Percentiles rank a stretch among this genome's conserved stretches.
Evolutionary conservation across 37 sponge, comb jelly and placozoan species (phyloP).

Genomic region (Haliclona indistincta): DNA sequence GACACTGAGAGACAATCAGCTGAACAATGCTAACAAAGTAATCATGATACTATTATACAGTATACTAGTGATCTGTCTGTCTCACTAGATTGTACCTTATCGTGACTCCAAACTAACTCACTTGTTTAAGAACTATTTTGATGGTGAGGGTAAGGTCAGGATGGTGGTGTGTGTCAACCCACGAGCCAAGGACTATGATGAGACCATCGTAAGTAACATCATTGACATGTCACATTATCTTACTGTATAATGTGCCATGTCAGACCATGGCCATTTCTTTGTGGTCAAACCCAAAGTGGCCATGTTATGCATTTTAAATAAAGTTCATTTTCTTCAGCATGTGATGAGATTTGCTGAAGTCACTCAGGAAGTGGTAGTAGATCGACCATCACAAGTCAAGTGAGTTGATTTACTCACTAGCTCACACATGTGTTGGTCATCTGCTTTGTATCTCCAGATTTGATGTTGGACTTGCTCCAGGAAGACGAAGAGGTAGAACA

Average conservation of each 20-base stretch:
- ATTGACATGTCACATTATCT: too few relatives aligned
- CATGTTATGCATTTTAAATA: too few relatives aligned
- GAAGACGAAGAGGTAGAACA: constrained; percentile 66
- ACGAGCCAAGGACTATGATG: constrained; percentile 90
- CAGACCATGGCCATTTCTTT: too few relatives aligned
- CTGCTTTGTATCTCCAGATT: constrained; percentile 16
- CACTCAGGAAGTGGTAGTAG: constrained; percentile 95
- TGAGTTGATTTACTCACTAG: constrained; percentile 9
- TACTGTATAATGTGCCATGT: too few relatives aligned
- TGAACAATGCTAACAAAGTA: constrained; percentile 56
- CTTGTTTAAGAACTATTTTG: constrained; percentile 98
- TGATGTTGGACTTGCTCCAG: constrained; percentile 78
- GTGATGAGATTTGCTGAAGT: constrained; percentile 99
- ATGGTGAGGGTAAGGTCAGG: constrained; percentile 93
- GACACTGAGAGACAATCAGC: constrained; percentile 92
- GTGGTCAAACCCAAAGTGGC: too few relatives aligned
- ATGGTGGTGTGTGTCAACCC: constrained; percentile 97
- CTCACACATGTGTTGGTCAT: background rate
- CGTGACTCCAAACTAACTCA: constrained; percentile 96
- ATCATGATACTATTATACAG: too few relatives aligned
- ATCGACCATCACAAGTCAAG: constrained; percentile 54
- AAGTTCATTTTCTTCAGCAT: constrained; percentile 72
- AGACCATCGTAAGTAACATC: constrained; percentile 92
- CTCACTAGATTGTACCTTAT: constrained; percentile 98
- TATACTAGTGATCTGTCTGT: too few relatives aligned